Base-by-base conservation (phyloP, 2,113 vertebrate genomes). In the Cyanoderma ruficeps region DNA sequence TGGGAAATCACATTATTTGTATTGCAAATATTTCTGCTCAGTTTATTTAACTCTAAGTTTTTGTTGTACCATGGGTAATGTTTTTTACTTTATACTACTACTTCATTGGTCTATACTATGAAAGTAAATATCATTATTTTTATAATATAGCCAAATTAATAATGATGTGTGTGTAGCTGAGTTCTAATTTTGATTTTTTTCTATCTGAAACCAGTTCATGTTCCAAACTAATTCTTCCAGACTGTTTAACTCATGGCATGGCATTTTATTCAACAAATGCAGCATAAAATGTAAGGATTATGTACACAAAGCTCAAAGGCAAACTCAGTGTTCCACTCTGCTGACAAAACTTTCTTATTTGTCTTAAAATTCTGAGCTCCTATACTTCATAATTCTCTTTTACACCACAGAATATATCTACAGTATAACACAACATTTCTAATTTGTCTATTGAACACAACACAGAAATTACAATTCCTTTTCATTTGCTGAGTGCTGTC, bases 261-360 rank as follows among this genome's bases (percentile, higher is more conserved):
- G 25, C 28, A 30, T 57, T 84, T 68, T 68, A 41, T 74, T 95
- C 33, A 86, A 80, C 28, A 96, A 93, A 93, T 49, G 25, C 57
- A 75, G 68, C 49, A 49, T 88, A 83, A 94, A 90, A 83, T 61
- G 6, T 75, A 81, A 71, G 47, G 71, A 81, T 96, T 95, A 89
- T 57, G 64, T 78, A 88, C 76, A 78, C 60, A 83, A 83, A 95
- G 25, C 79, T 92, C 56, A 84, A 82, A 86, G 69, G 69, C 95
- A 64, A 93, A 80, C 50, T 76, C 13, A 22, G 41, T 1, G 16
- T 90, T 93, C 61, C 47, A 83, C 28, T 76, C 63, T 83, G 22
- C 52, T 91, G 47, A 71, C 53, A 88, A 75, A 90, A 86, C n/a
- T 64, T 78, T 28, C 21, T 71, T 81, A 49, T 93, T 96, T 83